Evolutionary conservation across 2,888 invertebrate species (phyloP).

Genomic region (Lissonota sp.): DNA sequence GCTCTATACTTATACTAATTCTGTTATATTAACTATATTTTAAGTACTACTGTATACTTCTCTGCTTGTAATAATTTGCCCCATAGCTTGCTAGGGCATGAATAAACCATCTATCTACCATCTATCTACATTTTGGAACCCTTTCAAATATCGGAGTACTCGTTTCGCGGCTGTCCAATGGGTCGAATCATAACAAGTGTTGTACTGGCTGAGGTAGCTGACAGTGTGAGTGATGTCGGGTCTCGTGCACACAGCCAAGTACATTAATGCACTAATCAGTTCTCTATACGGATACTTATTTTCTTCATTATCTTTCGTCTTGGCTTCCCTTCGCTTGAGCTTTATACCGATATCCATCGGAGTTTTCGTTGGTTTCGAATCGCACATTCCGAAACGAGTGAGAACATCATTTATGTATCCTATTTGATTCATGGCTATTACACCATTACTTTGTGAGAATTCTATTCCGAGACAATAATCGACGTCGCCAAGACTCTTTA

Average conservation of each 20-base stretch:
- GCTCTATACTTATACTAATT: too few relatives aligned
- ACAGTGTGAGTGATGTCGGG: conserved; percentile 56
- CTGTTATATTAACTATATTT: too few relatives aligned
- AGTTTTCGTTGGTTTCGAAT: conserved; percentile 68
- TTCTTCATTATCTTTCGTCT: conserved; percentile 12
- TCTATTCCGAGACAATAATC: conserved; percentile 70
- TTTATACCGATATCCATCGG: conserved; percentile 37
- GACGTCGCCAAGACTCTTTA: conserved; percentile 64
- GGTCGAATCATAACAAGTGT: conserved; percentile 7
- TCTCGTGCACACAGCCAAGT: conserved; percentile 47
- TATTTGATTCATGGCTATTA: conserved; percentile 57
- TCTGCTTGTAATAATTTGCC: too few relatives aligned
- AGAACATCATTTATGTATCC: conserved; percentile 69
- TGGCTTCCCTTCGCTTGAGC: background rate
- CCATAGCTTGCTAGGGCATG: too few relatives aligned
- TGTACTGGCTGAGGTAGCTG: conserved; percentile 50
- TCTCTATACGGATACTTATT: conserved; percentile 38
- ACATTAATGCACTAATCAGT: conserved; percentile 50
- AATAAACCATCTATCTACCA: too few relatives aligned
- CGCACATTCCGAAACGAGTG: conserved; percentile 69
- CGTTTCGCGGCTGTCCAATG: conserved; percentile 52
- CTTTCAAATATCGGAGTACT: conserved; percentile 26
- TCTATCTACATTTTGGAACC: background rate
- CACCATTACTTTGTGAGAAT: conserved; percentile 28
- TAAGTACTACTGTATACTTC: too few relatives aligned